Percentiles rank a stretch among this genome's conserved stretches.
phyloP scores from a whole-genome alignment of 1,140 invertebrate species.

The Drosophila nikananu region DNA sequence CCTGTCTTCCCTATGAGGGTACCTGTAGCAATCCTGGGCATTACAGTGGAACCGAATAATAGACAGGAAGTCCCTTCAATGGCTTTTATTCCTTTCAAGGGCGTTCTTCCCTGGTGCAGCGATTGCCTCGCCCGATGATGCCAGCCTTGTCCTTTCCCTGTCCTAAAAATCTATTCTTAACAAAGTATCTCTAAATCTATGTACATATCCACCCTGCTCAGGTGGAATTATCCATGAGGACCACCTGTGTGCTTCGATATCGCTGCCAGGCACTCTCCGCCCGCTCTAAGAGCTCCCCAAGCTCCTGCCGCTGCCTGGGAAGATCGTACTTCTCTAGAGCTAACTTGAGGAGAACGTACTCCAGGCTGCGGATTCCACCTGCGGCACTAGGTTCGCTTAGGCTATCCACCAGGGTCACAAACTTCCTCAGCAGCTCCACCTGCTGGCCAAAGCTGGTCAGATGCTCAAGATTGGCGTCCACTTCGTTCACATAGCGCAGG shows the following conservation, averaged over 20 bases:
- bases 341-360: conserved; percentile 67
- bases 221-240: conserved; percentile 45
- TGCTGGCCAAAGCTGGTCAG: conserved; percentile 36
- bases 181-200: conserved; percentile 4
- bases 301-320: conserved; percentile 35
- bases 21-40: conserved; percentile 60
- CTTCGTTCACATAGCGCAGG: conserved; percentile 63
- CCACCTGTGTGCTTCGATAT: conserved; percentile 56
- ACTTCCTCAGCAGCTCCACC: conserved; percentile 59
- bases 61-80: conserved; percentile 60
- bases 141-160: conserved; percentile 24
- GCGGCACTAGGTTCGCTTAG: conserved; percentile 34
- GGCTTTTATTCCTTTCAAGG: conserved; percentile 35
- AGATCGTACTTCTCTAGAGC: conserved; percentile 63
- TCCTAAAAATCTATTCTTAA: conserved; percentile 15
- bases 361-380: conserved; percentile 55
- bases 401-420: conserved; percentile 45
- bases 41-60: conserved; percentile 59
- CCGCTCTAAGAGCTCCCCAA: conserved; percentile 40
- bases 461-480: conserved; percentile 53
- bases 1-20: conserved; percentile 3
- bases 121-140: conserved; percentile 37
- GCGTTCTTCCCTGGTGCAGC: conserved; percentile 27
- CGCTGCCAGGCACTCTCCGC: conserved; percentile 46
- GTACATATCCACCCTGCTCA: conserved; percentile 9